phyloP scores from a whole-genome alignment of 2,888 invertebrate genomes.

The Drosophila ezoana region DNA sequence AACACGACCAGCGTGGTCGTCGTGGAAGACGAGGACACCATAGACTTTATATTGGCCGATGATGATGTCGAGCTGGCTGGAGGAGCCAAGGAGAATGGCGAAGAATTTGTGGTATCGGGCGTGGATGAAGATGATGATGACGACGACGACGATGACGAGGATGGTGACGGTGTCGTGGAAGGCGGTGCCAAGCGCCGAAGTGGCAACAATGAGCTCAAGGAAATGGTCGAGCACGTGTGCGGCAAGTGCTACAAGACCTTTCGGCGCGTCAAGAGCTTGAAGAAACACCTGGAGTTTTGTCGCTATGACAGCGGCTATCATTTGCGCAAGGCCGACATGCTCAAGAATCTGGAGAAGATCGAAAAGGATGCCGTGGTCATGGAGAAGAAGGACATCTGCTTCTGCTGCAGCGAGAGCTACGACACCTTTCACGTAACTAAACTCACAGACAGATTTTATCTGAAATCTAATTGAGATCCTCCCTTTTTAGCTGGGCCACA shows the following conservation, averaged over 20 bases:
- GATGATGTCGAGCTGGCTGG: slow-evolving; percentile 51
- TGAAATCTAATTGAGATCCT: neutral
- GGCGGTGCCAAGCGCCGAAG: slow-evolving; percentile 18
- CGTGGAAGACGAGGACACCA: slow-evolving; percentile 74
- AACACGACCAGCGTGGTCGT: slow-evolving; percentile 36
- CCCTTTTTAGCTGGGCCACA: slow-evolving; percentile 82
- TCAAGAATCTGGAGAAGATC: slow-evolving; percentile 82
- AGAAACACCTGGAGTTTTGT: slow-evolving; percentile 83
- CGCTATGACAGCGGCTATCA: slow-evolving; percentile 82
- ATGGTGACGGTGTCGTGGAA: slow-evolving; percentile 28
- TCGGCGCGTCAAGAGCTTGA: slow-evolving; percentile 80
- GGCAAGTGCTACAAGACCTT: slow-evolving; percentile 84
- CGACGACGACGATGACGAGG: slow-evolving; percentile 60
- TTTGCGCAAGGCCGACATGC: slow-evolving; percentile 81
- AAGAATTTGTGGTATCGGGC: slow-evolving; percentile 61
- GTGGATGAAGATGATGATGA: slow-evolving; percentile 63
- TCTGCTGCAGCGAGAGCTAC: slow-evolving; percentile 84
- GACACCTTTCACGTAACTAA: slow-evolving; percentile 83
- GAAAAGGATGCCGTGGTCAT: slow-evolving; percentile 82
- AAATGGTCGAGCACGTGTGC: slow-evolving; percentile 84
- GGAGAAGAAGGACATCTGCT: slow-evolving; percentile 83
- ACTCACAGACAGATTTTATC: too few species aligned
- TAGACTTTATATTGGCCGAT: slow-evolving; percentile 79
- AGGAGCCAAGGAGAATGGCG: slow-evolving; percentile 44
- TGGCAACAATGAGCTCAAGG: slow-evolving; percentile 66